These are phyloP conservation scores for Polyodon spathula DNA, from an alignment of 2,113 vertebrate genomes.

Conservation along the genomic window DNA sequence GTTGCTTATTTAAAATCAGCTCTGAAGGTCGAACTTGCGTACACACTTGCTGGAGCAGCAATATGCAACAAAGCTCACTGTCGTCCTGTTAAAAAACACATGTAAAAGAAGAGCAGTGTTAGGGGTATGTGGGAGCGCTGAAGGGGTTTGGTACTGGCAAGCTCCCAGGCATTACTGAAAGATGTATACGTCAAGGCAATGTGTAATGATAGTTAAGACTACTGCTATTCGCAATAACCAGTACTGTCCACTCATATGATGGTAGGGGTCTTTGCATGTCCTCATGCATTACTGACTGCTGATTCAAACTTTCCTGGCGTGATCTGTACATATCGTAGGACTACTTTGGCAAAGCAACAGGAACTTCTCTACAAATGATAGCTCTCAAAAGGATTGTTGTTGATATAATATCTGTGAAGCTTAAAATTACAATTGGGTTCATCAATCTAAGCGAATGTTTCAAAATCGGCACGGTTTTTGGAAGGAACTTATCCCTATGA, in stretches of 20 bases:
- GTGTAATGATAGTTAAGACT: constrained; percentile 32
- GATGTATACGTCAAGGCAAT: neutral
- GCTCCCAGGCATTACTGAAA: neutral
- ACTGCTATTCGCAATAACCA: constrained; percentile 58
- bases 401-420: constrained; percentile 6
- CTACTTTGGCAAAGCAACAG: constrained; percentile 1
- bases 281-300: constrained; percentile 25
- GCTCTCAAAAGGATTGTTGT: constrained; percentile 8
- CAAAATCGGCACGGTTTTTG: neutral
- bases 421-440: neutral
- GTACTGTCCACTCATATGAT: constrained; percentile 39
- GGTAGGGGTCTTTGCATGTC: constrained; percentile 47
- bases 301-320: constrained; percentile 39
- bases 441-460: neutral
- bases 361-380: constrained; percentile 30
- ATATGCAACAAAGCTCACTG: constrained; percentile 90
- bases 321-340: constrained; percentile 20
- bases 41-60: constrained; percentile 93
- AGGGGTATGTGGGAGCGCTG: constrained; percentile 12
- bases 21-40: constrained; percentile 83
- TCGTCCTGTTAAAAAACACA: constrained; percentile 54
- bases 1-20: constrained; percentile 45
- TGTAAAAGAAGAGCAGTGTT: constrained; percentile 22
- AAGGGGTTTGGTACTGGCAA: neutral
- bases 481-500: neutral